Evolutionary conservation across 1,140 invertebrate species (phyloP), one percentile per base, ranked within the genome.

Genomic region (Campoletis sonorensis): DNA sequence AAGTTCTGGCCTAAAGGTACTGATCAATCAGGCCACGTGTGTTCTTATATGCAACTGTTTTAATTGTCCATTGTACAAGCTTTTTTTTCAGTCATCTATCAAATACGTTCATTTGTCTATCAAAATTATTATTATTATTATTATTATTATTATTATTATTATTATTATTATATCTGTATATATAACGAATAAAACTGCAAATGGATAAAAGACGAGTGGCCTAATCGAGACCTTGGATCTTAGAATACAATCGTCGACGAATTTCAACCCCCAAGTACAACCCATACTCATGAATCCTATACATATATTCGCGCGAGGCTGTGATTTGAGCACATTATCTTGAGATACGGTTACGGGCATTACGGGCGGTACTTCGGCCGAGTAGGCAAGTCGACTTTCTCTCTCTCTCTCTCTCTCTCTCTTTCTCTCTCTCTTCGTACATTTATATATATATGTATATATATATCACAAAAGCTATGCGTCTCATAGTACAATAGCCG

Each of bases 401-500:
- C 83, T 81, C 79, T 84, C 68, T 67, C 72, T 79, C 49, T 68
- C 58, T 68, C 81, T 76, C 64, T 33, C 30, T 72, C 67, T 26
- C 70, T 49, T 5, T n/a, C n/a, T n/a, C n/a, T 21, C 40, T 3
- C 40, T 45, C 40, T 45, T 3, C 8, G 40, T 45, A 45, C 40
- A 45, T 13, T 8, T 45, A 45, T 45, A 45, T 45, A 13, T 10
- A 13, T 45, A 13, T 10, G 40, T 58, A 21, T 33, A 10, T 54
- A 73, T 3, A 68, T 75, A 67, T 30, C 21, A 51, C 40, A 84
- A 85, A 88, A 85, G 88, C 86, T 80, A 70, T 78, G 87, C 2
- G 87, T 90, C 87, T 88, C 87, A 78, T 81, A 67, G 81, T 86
- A 91, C 91, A 91, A 91, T 92, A 88, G 90, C 85, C 18, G 54